A percentile compares a stretch with the other conserved stretches of the same genome.
Conservation (phyloP, 1,140 invertebrate species). For the Diabrotica virgifera region DNA sequence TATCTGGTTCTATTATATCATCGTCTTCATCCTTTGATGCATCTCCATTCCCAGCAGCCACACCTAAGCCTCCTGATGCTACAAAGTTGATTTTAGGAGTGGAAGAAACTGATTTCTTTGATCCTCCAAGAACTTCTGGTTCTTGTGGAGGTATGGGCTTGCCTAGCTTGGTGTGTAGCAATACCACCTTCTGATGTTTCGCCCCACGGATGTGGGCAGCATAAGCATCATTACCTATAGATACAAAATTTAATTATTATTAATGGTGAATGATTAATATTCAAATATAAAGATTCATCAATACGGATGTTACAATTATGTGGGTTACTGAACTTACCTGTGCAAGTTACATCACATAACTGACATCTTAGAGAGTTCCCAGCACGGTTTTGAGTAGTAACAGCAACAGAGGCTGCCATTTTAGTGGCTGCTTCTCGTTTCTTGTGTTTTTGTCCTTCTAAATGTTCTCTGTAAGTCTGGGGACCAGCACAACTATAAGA, state of each 20-base stretch:
- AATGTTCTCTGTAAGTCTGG: constrained; percentile 92
- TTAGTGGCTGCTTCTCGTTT: constrained; percentile 94
- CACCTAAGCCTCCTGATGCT: constrained; percentile 71
- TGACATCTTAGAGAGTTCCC: constrained; percentile 79
- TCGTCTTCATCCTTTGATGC: constrained; percentile 56
- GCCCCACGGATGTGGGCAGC: constrained; percentile 95
- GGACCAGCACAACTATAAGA: constrained; percentile 45
- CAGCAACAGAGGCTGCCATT: constrained; percentile 57
- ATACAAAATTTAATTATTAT: no score
- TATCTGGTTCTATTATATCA: constrained; percentile 71
- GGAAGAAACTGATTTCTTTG: constrained; percentile 58
- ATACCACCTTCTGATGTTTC: constrained; percentile 97
- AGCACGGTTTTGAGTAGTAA: constrained; percentile 57
- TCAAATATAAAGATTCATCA: no score
- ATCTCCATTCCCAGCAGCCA: constrained; percentile 54
- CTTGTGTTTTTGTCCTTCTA: constrained; percentile 98
- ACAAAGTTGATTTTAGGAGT: constrained; percentile 90
- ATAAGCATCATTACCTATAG: constrained; percentile 87
- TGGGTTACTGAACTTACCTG: constrained; percentile 46
- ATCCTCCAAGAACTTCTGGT: constrained; percentile 72
- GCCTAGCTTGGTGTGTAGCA: constrained; percentile 93
- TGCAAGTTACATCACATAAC: constrained; percentile 96
- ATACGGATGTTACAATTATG: no score
- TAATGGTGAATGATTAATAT: no score
- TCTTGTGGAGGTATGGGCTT: constrained; percentile 96